Evolutionary conservation across 2,888 invertebrate genomes (phyloP).

Genomic region (Criorhina ranunculi): DNA sequence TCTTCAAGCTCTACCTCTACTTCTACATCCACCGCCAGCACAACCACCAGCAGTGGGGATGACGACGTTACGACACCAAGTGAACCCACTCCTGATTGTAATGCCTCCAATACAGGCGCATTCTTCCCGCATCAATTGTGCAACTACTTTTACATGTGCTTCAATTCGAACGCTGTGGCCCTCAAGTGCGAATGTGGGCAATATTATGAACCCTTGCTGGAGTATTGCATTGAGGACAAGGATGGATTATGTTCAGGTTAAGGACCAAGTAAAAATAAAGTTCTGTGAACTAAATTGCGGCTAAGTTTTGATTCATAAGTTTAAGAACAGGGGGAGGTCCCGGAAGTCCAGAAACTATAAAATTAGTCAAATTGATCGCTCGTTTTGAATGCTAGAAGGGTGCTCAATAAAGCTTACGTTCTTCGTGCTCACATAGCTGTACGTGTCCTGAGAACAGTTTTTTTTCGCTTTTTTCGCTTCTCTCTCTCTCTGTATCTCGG

Average conservation of each 20-base stretch:
- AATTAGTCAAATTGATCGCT: no score
- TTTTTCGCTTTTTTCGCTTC: no score
- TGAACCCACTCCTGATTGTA: slow-evolving; percentile 17
- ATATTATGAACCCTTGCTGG: slow-evolving; percentile 31
- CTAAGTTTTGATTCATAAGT: not conserved
- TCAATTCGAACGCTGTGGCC: slow-evolving; percentile 11
- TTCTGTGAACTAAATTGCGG: slow-evolving; percentile 26
- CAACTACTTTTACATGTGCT: slow-evolving; percentile 65
- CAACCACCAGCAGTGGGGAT: not conserved
- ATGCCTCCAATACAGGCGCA: slow-evolving; percentile 25
- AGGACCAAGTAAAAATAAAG: slow-evolving; percentile 21
- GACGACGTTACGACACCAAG: not conserved
- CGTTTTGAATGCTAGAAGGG: no score
- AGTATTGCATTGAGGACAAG: slow-evolving; percentile 39
- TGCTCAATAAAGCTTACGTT: no score
- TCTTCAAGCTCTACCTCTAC: not conserved
- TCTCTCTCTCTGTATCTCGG: no score
- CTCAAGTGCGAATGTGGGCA: slow-evolving; percentile 46
- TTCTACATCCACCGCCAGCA: not conserved
- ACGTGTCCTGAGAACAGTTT: no score
- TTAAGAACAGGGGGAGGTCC: no score
- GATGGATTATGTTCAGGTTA: slow-evolving; percentile 26
- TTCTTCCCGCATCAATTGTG: slow-evolving; percentile 51
- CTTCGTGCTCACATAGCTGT: no score
- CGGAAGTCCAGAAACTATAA: no score